phyloP scores from a whole-genome alignment of 2,797 vertebrate genomes.

The Sebastes cheni region DNA sequence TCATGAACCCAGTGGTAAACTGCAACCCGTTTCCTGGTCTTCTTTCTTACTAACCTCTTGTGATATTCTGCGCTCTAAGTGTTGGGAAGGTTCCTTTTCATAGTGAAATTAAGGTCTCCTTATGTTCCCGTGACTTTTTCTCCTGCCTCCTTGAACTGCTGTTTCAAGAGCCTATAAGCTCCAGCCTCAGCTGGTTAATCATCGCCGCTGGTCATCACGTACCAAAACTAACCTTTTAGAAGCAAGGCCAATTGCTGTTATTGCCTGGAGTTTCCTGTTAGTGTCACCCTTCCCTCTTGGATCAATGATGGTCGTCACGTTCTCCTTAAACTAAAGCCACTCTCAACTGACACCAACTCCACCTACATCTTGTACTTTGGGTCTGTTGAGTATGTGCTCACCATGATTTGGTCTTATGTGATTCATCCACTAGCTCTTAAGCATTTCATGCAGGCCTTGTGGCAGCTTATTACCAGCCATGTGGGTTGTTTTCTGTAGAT shows the following conservation, averaged over 20 bases:
- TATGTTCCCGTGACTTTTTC: background rate
- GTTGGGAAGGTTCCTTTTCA: background rate
- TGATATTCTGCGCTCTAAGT: background rate
- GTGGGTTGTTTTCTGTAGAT: background rate
- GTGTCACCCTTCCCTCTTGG: conserved; percentile 23
- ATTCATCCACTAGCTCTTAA: conserved; percentile 7
- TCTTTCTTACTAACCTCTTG: background rate
- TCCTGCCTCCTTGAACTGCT: conserved; percentile 20
- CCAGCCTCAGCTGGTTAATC: conserved; percentile 31
- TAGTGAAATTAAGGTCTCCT: background rate
- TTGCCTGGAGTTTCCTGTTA: conserved; percentile 44
- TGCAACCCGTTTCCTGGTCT: background rate
- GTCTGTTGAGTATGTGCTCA: background rate
- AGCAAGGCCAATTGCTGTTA: conserved; percentile 34
- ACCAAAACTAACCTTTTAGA: conserved; percentile 28
- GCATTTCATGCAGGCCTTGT: background rate
- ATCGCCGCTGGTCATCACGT: conserved; percentile 40
- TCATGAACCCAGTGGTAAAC: background rate
- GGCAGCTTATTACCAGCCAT: background rate
- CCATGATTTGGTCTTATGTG: background rate
- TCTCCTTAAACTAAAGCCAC: conserved; percentile 30
- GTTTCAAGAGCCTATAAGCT: conserved; percentile 16
- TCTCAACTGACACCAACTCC: conserved; percentile 11
- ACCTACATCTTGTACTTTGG: background rate
- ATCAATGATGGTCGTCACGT: conserved; percentile 30